Base-by-base conservation (phyloP, 2,888 invertebrate species). In the Lasioglossum calceatum region DNA sequence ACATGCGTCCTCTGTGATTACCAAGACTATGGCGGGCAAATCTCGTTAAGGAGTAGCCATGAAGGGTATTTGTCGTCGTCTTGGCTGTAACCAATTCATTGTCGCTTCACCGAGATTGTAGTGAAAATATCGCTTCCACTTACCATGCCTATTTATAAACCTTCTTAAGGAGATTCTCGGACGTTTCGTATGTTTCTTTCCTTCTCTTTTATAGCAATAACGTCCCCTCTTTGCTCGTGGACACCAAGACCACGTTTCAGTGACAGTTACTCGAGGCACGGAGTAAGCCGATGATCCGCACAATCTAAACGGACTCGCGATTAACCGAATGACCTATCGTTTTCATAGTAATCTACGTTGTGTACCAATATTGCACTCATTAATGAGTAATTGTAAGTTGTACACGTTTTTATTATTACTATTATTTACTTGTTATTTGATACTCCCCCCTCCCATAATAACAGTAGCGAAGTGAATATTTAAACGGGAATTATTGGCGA, bases 111-210 rank as follows among this genome's bases (percentile, higher is more conserved):
- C 70, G 81, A 79, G 88, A 84, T 83, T 67, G 42, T 70, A 87
- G 81, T 84, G 85, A 87, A 83, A 88, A 89, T 87, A 85, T 88
- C 87, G 82, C 88, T 85, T 88, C 82, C 88, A 87, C 85, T 67
- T 84, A 75, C 86, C 86, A 77, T 71, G 86, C 84, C 88, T 88
- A 88, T 88, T 88, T 88, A 88, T 88, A 88, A 88, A 86, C 86
- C 86, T 88, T 80, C 86, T 88, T 88, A 88, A 88, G 86, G 84
- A 87, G 87, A 87, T 85, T 85, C 87, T 81, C 80, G 85, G 78
- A 75, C 79, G 82, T 82, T 87, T 82, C 70, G 77, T 77, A 79
- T 82, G 77, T 47, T 74, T 77, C 81, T 80, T 82, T 84, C 74
- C 27, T 79, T 71, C 81, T 77, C 87, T 64, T 81, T 79, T 61